Base-by-base conservation (phyloP, 2,113 vertebrate genomes). In the Lynx canadensis region DNA sequence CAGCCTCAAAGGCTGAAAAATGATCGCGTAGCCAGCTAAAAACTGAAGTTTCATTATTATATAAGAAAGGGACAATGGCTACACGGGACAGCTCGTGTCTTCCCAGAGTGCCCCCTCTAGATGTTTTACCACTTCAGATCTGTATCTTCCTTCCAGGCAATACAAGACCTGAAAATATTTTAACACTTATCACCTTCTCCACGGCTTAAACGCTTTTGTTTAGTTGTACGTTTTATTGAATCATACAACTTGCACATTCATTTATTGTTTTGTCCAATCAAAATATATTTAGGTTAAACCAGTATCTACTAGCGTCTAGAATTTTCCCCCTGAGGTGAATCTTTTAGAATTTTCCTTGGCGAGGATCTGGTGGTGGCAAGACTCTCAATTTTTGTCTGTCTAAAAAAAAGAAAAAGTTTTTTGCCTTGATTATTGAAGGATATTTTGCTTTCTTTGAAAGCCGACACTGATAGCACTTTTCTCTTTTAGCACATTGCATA, bases 361-460 rank as follows among this genome's bases (percentile, higher is more conserved):
- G 41, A 66, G 8, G 8, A 33, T 27, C 4, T 71, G 1, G 81
- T 90, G 65, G 7, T 91, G 55, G 29, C 78, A 89, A 91, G 79
- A 63, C 27, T 45, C 63, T 71, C 21, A 11, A 23, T 55, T 92
- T 92, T 74, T 94, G 9, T 69, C 87, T 83, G 6, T 66, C 68
- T 95, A 19, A 81, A 83, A 82, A 78, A 33, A 33, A 23, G 2
- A 50, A 73, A 41, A 45, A 31, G 16, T n/a, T 52, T 79, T 50
- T 79, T 95, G 52, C 60, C 23, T 89, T 85, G 21, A 91, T 81
- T 85, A 68, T 45, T 78, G 55, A 95, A 88, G 94, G 41, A 27
- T 60, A 57, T 60, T 93, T 79, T 92, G 68, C 81, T 85, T 88
- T 89, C 91, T 96, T 97, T 89, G 80, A 94, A 95, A 89, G 18